phyloP scores from a whole-genome alignment of 2,888 invertebrate species.

The Morinoia aosen region DNA sequence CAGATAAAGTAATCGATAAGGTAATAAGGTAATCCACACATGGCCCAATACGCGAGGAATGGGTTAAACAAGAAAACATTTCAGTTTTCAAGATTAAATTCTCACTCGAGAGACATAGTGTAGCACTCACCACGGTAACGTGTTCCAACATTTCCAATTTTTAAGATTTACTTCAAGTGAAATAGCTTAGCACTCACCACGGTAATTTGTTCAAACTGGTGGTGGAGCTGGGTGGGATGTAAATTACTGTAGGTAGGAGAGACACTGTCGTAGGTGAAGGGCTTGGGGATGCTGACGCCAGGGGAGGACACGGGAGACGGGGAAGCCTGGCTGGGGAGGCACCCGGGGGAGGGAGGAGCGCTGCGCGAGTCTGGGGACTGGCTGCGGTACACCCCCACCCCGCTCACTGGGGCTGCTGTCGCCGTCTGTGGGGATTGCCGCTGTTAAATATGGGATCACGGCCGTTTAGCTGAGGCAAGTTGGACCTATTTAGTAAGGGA shows the following conservation, averaged over 20 bases:
- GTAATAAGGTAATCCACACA: too few species aligned
- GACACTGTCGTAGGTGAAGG: slow-evolving; percentile 35
- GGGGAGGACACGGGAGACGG: slow-evolving; percentile 51
- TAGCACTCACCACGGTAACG: too few species aligned
- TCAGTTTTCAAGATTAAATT: too few species aligned
- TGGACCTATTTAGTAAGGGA: too few species aligned
- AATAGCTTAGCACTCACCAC: slow-evolving; percentile 26
- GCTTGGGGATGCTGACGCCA: slow-evolving; percentile 22
- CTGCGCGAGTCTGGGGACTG: slow-evolving; percentile 44
- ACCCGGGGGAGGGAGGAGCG: slow-evolving; percentile 45
- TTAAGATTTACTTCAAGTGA: too few species aligned
- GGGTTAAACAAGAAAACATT: too few species aligned
- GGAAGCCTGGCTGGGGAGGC: slow-evolving; percentile 35
- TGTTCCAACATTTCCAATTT: too few species aligned
- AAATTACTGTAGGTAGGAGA: slow-evolving; percentile 23
- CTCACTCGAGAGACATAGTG: too few species aligned
- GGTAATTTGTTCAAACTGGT: slow-evolving; percentile 41
- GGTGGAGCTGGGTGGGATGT: slow-evolving; percentile 42
- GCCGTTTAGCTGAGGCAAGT: too few species aligned
- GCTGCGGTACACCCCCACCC: slow-evolving; percentile 25
- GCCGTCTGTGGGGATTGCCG: slow-evolving; percentile 16
- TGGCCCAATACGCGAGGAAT: too few species aligned
- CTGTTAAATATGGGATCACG: background rate
- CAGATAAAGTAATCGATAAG: too few species aligned
- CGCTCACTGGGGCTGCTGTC: background rate